A percentile compares a stretch with the other conserved stretches of the same genome.
These are phyloP conservation scores for Acleris sparsana DNA, from an alignment of 2,888 invertebrate species.

Conservation along the genomic window DNA sequence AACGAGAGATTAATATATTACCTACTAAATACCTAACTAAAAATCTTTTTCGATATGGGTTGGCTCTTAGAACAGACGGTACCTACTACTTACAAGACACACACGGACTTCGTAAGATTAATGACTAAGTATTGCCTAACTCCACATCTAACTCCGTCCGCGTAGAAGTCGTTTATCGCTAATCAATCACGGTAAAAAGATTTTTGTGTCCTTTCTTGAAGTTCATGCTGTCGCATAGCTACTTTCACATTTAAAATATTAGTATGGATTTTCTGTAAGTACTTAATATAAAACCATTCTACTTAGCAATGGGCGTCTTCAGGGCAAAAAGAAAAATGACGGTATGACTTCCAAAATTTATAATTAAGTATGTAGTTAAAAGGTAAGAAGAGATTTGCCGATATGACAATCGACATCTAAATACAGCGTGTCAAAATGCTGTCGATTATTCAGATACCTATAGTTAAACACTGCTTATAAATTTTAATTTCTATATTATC, in stretches of 20 bases:
- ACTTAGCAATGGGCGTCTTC: neutral
- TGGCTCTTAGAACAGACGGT: neutral
- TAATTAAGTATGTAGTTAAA: conserved; percentile 7
- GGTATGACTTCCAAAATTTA: conserved; percentile 16
- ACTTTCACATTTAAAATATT: no score
- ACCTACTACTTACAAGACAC: no score
- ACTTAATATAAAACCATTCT: neutral
- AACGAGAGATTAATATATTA: no score
- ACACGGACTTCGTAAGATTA: no score
- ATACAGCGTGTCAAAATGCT: conserved; percentile 13
- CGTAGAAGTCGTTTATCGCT: neutral
- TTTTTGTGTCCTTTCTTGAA: no score
- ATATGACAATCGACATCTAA: conserved; percentile 2
- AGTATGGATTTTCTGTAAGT: neutral
- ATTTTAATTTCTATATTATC: conserved; percentile 7
- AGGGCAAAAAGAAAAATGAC: conserved; percentile 16
- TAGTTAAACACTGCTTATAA: conserved; percentile 23
- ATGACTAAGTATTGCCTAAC: no score
- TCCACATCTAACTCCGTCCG: no score
- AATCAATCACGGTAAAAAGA: no score
- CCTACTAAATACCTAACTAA: no score
- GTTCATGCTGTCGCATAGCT: no score
- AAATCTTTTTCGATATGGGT: no score
- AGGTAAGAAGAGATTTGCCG: neutral
- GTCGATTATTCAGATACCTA: conserved; percentile 12